phyloP scores from a whole-genome alignment of 2,113 vertebrate genomes.

The Syngnathoides biaculeatus region DNA sequence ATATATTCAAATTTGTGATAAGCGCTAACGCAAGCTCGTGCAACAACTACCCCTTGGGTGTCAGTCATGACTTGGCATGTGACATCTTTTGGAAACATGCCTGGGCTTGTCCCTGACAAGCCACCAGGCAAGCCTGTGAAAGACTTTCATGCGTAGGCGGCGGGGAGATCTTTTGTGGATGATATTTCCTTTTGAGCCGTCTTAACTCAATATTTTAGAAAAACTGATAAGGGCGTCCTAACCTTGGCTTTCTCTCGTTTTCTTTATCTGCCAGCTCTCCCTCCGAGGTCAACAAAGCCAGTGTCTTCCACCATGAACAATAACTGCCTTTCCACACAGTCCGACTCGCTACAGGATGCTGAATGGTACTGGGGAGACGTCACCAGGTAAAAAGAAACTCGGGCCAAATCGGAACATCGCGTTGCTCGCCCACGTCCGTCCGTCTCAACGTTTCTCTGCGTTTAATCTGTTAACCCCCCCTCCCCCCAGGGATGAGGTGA shows the following conservation, averaged over 20 bases:
- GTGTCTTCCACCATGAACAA: conserved; percentile 78
- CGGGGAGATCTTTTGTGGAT: neutral
- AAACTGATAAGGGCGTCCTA: conserved; percentile 11
- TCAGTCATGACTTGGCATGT: conserved; percentile 21
- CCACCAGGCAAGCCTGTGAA: conserved; percentile 37
- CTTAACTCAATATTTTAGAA: too few relatives aligned
- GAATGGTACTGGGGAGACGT: conserved; percentile 98
- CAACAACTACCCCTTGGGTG: conserved; percentile 2
- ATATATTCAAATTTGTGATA: neutral
- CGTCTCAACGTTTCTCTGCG: neutral
- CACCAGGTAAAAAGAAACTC: conserved; percentile 77
- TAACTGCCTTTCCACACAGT: conserved; percentile 74
- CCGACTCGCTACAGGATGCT: conserved; percentile 80
- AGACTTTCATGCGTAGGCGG: neutral
- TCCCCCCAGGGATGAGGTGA: conserved; percentile 87
- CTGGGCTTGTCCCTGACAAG: conserved; percentile 56
- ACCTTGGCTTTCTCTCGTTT: conserved; percentile 18
- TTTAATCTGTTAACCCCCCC: conserved; percentile 16
- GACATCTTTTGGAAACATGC: conserved; percentile 57
- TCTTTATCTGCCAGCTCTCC: conserved; percentile 77
- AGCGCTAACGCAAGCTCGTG: neutral
- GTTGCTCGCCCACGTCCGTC: neutral
- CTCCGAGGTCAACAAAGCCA: conserved; percentile 88
- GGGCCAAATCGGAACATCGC: neutral
- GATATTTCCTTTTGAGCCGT: too few relatives aligned